Conservation (phyloP, 2,797 vertebrate genomes). For the Aphelocoma californica region DNA sequence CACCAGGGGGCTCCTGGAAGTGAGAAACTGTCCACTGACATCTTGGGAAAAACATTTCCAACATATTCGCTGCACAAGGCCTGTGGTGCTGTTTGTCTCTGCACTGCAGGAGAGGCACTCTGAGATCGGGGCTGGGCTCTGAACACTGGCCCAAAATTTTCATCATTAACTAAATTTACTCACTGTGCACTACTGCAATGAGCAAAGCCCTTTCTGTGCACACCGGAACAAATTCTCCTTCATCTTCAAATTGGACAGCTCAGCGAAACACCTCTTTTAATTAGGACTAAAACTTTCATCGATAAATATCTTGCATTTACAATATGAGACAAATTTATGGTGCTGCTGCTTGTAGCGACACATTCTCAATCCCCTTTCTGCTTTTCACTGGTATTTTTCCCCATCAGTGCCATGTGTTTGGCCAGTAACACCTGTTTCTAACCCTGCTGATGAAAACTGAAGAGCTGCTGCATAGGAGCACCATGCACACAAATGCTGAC, state of each 20-base stretch:
- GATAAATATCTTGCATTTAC: neutral
- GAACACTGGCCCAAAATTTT: neutral
- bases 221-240: neutral
- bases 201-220: neutral
- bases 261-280: neutral
- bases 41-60: neutral
- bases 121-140: neutral
- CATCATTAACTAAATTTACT: neutral
- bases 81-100: neutral
- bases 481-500: neutral
- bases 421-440: neutral
- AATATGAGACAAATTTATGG: neutral
- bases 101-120: neutral
- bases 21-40: neutral
- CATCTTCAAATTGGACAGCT: neutral
- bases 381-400: neutral
- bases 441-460: neutral
- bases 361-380: neutral
- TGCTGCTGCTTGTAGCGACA: neutral
- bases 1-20: conserved; percentile 49
- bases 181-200: neutral
- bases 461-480: neutral
- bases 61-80: neutral
- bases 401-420: neutral
- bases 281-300: neutral